These are phyloP conservation scores for Megaleporinus macrocephalus DNA, from an alignment of 2,113 vertebrate genomes.

Conservation along the genomic window DNA sequence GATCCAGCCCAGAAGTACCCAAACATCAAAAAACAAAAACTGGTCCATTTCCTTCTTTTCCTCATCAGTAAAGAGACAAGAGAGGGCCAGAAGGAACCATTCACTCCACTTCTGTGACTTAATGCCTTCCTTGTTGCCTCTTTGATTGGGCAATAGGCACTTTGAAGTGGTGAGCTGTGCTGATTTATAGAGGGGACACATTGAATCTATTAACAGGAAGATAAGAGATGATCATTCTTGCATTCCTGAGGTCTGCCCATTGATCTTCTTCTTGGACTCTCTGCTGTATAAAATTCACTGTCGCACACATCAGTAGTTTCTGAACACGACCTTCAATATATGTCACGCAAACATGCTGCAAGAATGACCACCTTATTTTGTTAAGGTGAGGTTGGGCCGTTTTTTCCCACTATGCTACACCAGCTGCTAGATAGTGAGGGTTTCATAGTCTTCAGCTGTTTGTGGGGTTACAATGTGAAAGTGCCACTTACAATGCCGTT, in stretches of 20 bases:
- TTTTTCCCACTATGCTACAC: too few species aligned
- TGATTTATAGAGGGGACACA: conserved; percentile 48
- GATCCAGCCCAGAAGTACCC: conserved; percentile 7
- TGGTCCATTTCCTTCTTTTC: conserved; percentile 25
- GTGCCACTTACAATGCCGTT: conserved; percentile 79
- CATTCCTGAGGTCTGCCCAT: conserved; percentile 42
- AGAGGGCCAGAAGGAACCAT: conserved; percentile 36
- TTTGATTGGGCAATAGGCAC: conserved; percentile 48
- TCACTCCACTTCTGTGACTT: conserved; percentile 35
- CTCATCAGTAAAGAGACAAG: conserved; percentile 39
- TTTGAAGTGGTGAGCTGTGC: conserved; percentile 52
- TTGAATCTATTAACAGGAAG: conserved; percentile 52
- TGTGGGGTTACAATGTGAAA: background rate
- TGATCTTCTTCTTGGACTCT: conserved; percentile 37
- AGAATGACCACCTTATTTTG: background rate
- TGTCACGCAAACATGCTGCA: background rate
- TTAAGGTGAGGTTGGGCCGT: too few species aligned
- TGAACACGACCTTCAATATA: background rate
- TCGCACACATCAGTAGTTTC: conserved; percentile 5
- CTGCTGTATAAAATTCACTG: conserved; percentile 10
- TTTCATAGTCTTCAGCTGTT: too few species aligned
- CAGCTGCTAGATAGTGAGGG: too few species aligned
- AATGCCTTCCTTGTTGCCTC: conserved; percentile 36
- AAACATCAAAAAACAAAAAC: conserved; percentile 24
- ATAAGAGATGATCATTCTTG: conserved; percentile 51